Percentiles rank a stretch among this genome's conserved stretches.
Evolutionary conservation across 2,797 vertebrate species (phyloP).

Genomic region (Chrysolophus pictus): DNA sequence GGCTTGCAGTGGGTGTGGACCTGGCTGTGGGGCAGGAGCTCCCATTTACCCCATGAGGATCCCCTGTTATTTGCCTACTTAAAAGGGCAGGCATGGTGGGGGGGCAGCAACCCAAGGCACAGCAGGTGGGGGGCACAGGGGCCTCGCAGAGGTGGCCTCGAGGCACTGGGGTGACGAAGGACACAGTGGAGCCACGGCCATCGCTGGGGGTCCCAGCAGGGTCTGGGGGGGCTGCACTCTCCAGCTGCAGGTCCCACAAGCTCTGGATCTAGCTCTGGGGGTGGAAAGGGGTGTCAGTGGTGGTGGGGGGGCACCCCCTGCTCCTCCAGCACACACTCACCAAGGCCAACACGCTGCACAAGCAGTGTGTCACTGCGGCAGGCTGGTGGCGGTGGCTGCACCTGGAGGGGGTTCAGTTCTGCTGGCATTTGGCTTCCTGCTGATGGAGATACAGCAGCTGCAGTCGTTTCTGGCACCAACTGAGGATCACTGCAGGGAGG

Average conservation of each 20-base stretch:
- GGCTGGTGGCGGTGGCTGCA: conserved; percentile 84
- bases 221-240: conserved; percentile 81
- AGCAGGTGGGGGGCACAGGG: conserved; percentile 70
- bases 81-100: neutral
- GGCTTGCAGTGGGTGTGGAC: neutral
- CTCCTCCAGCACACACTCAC: conserved; percentile 77
- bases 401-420: conserved; percentile 78
- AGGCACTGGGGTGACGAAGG: conserved; percentile 82
- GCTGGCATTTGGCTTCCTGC: conserved; percentile 86
- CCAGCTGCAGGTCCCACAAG: conserved; percentile 83
- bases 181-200: conserved; percentile 84
- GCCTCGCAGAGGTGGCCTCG: conserved; percentile 79
- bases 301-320: neutral
- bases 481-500: conserved; percentile 79
- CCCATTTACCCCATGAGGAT: no score
- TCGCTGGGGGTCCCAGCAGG: conserved; percentile 84
- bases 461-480: conserved; percentile 85
- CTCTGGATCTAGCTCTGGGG: conserved; percentile 90
- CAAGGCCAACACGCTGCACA: conserved; percentile 87
- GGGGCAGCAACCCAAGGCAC: conserved; percentile 3
- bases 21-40: neutral
- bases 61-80: neutral
- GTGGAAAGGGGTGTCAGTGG: neutral
- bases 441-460: conserved; percentile 88
- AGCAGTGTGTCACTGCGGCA: conserved; percentile 81